Conservation (phyloP, 92 coral and sea anemone species). For the Porites cylindrica region DNA sequence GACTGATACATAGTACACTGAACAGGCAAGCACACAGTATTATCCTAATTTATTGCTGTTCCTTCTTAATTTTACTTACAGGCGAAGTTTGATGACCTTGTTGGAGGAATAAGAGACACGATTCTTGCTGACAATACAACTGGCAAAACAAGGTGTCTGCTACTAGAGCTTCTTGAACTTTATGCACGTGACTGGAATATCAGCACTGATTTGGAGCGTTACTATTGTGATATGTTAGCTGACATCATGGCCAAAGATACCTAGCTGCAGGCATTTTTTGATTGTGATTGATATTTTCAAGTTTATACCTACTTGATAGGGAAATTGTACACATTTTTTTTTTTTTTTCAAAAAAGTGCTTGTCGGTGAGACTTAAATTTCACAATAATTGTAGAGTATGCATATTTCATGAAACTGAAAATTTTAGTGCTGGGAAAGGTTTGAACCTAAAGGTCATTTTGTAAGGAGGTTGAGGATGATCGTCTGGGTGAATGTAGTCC, state of each 20-base stretch:
- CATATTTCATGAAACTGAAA: too few relatives aligned
- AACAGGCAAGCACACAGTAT: too few relatives aligned
- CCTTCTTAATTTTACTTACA: slow-evolving; percentile 1
- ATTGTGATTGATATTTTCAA: neutral
- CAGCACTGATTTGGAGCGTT: slow-evolving; percentile 56
- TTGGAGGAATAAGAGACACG: slow-evolving; percentile 70
- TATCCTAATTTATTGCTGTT: neutral
- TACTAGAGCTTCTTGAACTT: slow-evolving; percentile 83
- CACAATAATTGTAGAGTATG: too few relatives aligned
- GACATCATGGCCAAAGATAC: slow-evolving; percentile 58
- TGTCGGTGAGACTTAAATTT: neutral
- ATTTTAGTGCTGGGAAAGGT: too few relatives aligned
- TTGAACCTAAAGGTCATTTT: too few relatives aligned
- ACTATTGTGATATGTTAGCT: slow-evolving; percentile 73
- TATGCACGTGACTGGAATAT: slow-evolving; percentile 64
- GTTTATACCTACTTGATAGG: neutral
- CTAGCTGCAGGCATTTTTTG: neutral
- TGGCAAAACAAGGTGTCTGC: slow-evolving; percentile 80
- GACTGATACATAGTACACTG: too few relatives aligned
- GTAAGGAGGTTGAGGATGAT: too few relatives aligned
- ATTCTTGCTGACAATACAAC: slow-evolving; percentile 69
- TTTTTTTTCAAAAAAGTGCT: neutral
- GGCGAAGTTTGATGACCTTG: slow-evolving; percentile 81
- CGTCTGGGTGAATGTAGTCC: too few relatives aligned
- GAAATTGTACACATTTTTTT: neutral